phyloP scores from a whole-genome alignment of 2,888 invertebrate species.

The Polydrusus cervinus region DNA sequence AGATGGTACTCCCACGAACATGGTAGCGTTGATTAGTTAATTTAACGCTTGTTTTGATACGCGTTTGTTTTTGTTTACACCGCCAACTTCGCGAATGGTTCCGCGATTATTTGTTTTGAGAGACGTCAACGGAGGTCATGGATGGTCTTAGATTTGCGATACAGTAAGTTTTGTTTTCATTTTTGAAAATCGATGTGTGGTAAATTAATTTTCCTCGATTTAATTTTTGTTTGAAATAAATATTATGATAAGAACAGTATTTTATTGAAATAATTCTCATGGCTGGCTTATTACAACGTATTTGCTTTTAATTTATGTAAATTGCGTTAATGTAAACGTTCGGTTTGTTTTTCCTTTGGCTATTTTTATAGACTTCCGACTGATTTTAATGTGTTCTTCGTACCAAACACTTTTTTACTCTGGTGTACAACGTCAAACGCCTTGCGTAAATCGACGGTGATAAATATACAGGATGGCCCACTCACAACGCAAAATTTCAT shows the following conservation, averaged over 20 bases:
- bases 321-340: background rate
- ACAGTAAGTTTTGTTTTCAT: constrained; percentile 54
- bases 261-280: too few species aligned
- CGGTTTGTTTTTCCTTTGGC: constrained; percentile 4
- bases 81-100: constrained; percentile 18
- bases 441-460: background rate
- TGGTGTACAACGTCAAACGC: background rate
- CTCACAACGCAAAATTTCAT: too few species aligned
- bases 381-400: background rate
- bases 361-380: constrained; percentile 6
- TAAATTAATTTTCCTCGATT: background rate
- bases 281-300: too few species aligned
- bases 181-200: background rate
- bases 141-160: constrained; percentile 57
- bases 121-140: constrained; percentile 49
- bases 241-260: background rate
- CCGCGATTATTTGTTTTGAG: constrained; percentile 13
- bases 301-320: too few species aligned
- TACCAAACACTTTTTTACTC: too few species aligned
- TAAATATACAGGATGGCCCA: background rate
- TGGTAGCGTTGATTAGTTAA: constrained; percentile 8
- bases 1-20: constrained; percentile 27
- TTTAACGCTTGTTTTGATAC: constrained; percentile 9
- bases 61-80: constrained; percentile 39
- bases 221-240: background rate